Conservation (phyloP, 2,888 invertebrate genomes). For the Griposia aprilina region DNA sequence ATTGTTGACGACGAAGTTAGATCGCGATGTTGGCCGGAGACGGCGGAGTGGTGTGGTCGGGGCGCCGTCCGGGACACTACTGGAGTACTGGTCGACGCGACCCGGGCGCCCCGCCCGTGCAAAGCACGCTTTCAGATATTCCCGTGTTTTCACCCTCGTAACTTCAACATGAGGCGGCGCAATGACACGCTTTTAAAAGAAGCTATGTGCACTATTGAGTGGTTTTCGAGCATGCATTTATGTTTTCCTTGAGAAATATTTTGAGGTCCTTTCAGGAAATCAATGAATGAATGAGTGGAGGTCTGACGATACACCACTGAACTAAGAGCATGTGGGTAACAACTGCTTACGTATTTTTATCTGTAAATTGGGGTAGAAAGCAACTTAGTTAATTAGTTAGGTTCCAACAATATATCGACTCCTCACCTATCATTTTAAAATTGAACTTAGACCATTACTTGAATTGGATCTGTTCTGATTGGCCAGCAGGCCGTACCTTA, state of each 20-base stretch:
- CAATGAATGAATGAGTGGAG: neutral
- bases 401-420: neutral
- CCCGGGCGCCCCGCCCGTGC: conserved; percentile 71
- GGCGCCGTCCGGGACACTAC: conserved; percentile 78
- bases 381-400: neutral
- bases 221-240: conserved; percentile 3
- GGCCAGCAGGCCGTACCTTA: neutral
- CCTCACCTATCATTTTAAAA: neutral
- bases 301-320: neutral
- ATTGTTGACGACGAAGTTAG: conserved; percentile 73
- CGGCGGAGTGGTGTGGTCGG: conserved; percentile 62
- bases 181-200: conserved; percentile 60
- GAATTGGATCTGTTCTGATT: neutral
- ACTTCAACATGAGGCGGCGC: conserved; percentile 71
- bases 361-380: neutral
- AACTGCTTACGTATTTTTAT: neutral
- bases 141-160: conserved; percentile 74
- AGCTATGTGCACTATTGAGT: conserved; percentile 38
- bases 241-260: neutral
- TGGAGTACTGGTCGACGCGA: conserved; percentile 66
- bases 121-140: conserved; percentile 62
- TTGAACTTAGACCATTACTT: neutral
- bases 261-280: neutral
- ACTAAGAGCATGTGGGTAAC: neutral
- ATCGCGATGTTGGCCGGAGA: conserved; percentile 61